Evolutionary conservation across 2,113 vertebrate species (phyloP).

Genomic region (Oceanites oceanicus): DNA sequence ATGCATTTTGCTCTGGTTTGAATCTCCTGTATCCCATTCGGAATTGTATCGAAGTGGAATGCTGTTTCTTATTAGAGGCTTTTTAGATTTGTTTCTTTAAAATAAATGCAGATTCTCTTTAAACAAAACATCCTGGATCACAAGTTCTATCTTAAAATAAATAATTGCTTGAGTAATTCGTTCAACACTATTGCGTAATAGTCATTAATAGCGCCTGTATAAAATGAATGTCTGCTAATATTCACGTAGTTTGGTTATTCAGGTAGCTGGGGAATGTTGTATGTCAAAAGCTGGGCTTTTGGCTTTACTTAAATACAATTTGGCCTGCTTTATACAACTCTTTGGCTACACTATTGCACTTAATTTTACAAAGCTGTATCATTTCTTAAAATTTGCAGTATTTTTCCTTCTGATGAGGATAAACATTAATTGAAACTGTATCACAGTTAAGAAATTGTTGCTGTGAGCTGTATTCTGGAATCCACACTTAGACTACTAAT

Average conservation of each 20-base stretch:
- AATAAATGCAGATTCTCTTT: not conserved
- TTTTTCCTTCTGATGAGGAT: not conserved
- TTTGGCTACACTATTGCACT: not conserved
- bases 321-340: not conserved
- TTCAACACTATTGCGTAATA: not conserved
- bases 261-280: not conserved
- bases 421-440: not conserved
- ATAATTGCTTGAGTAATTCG: not conserved
- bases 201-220: not conserved
- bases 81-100: not conserved
- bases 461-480: not conserved
- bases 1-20: not conserved
- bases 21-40: not conserved
- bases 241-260: not conserved
- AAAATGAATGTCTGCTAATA: not conserved
- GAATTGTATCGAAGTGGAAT: not conserved
- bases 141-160: not conserved
- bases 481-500: not conserved
- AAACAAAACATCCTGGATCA: not conserved
- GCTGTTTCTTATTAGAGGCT: not conserved
- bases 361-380: too few relatives aligned
- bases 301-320: not conserved
- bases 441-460: not conserved
- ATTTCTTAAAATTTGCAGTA: not conserved
- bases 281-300: not conserved